phyloP scores from a whole-genome alignment of 2,113 vertebrate genomes.

The Callocephalon fimbriatum region DNA sequence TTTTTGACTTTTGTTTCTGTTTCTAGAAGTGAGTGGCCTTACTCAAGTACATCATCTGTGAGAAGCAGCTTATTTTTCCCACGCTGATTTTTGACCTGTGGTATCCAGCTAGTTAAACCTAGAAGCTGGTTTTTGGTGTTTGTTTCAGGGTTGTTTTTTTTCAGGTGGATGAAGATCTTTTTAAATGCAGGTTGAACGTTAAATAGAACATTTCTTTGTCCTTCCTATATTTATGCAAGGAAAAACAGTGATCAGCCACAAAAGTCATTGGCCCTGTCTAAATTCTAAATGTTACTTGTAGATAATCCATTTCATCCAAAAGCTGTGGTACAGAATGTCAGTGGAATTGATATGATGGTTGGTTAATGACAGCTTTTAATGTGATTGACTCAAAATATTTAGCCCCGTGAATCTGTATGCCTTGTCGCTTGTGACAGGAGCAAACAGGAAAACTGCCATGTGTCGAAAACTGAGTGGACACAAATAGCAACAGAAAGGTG shows the following conservation, averaged over 20 bases:
- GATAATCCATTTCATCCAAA: not conserved
- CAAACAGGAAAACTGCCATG: not conserved
- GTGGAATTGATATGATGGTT: not conserved
- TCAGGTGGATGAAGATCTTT: not conserved
- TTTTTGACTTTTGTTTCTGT: not conserved
- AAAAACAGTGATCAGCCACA: not conserved
- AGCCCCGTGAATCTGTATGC: not conserved
- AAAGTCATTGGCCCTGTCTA: not conserved
- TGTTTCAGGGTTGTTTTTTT: not conserved
- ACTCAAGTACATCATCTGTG: not conserved
- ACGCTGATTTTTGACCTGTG: not conserved
- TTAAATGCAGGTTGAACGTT: not conserved
- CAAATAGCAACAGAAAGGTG: not conserved
- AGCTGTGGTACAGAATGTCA: not conserved
- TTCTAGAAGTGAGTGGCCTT: not conserved
- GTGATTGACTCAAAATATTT: not conserved
- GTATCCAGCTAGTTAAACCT: not conserved
- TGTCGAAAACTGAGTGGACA: not conserved
- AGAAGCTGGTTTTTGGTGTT: not conserved
- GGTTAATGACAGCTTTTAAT: slow-evolving; percentile 12
- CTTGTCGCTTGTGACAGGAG: not conserved
- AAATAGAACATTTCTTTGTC: not conserved
- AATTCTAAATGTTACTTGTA: not conserved
- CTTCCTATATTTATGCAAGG: not conserved
- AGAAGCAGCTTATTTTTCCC: not conserved